A percentile compares a stretch with the other conserved stretches of the same genome.
Conservation (phyloP, 2,797 vertebrate genomes). For the Pseudocheirus occidentalis region DNA sequence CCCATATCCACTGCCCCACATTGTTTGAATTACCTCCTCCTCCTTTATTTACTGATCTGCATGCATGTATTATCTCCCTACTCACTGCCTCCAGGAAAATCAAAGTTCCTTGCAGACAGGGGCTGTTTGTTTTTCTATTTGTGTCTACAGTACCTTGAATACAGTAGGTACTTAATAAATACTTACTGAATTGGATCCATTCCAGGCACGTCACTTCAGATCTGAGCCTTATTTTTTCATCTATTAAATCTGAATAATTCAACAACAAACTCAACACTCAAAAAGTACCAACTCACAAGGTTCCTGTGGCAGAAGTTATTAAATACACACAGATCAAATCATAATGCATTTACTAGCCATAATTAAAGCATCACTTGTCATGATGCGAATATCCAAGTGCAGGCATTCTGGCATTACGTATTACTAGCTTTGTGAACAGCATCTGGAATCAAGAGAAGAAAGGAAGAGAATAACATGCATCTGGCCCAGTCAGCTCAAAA, state of each 20-base stretch:
- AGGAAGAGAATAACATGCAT: slow-evolving; percentile 32
- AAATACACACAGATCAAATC: neutral
- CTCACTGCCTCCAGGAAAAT: neutral
- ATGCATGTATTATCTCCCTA: neutral
- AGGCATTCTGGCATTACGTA: neutral
- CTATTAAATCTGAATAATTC: neutral
- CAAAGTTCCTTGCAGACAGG: neutral
- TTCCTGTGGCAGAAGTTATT: neutral
- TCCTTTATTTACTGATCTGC: neutral
- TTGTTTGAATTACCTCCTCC: neutral
- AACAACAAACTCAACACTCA: neutral
- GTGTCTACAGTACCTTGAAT: neutral
- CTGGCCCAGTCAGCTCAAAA: slow-evolving; percentile 15
- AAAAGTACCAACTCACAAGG: neutral
- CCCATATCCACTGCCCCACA: neutral
- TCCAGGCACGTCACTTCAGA: neutral
- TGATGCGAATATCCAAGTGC: slow-evolving; percentile 22
- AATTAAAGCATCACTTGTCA: slow-evolving; percentile 2
- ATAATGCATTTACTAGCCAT: neutral
- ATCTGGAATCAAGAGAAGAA: slow-evolving; percentile 8
- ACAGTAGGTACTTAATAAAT: neutral
- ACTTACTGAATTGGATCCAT: neutral
- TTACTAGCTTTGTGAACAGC: slow-evolving; percentile 71
- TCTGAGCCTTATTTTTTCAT: neutral
- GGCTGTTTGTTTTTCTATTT: neutral